Percentiles rank a stretch among this genome's conserved stretches.
These are phyloP conservation scores for Drosophila sordidula DNA, from an alignment of 2,888 invertebrate species.

Conservation along the genomic window DNA sequence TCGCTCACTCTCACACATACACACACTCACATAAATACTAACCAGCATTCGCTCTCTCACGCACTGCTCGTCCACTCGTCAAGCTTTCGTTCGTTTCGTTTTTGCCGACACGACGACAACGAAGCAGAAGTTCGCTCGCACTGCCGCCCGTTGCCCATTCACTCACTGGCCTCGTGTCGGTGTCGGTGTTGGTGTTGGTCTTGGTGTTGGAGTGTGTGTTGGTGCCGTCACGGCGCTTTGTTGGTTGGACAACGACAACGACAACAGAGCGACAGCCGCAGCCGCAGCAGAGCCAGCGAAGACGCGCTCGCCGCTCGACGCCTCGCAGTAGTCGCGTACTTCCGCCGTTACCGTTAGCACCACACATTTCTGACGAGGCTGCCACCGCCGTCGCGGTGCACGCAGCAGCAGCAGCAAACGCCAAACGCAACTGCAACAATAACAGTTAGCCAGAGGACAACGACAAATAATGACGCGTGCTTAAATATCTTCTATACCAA, in stretches of 20 bases:
- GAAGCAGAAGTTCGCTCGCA: slow-evolving; percentile 50
- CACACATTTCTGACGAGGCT: slow-evolving; percentile 69
- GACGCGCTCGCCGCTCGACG: slow-evolving; percentile 77
- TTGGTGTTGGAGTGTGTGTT: slow-evolving; percentile 42
- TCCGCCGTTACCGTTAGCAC: slow-evolving; percentile 80
- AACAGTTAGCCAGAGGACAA: slow-evolving; percentile 58
- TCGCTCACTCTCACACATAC: slow-evolving; percentile 20
- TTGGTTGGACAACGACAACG: slow-evolving; percentile 63
- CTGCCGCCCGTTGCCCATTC: slow-evolving; percentile 54
- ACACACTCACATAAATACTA: slow-evolving; percentile 15
- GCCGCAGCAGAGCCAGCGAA: slow-evolving; percentile 68
- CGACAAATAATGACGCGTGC: slow-evolving; percentile 54
- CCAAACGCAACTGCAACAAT: slow-evolving; percentile 43
- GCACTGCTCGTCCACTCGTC: slow-evolving; percentile 61
- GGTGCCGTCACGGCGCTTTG: slow-evolving; percentile 68
- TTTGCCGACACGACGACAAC: slow-evolving; percentile 38
- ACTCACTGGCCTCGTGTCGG: slow-evolving; percentile 54
- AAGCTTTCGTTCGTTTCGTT: slow-evolving; percentile 67
- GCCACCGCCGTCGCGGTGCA: slow-evolving; percentile 73
- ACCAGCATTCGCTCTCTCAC: slow-evolving; percentile 40
- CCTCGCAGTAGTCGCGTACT: slow-evolving; percentile 77
- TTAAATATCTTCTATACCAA: slow-evolving; percentile 11
- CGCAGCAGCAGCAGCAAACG: slow-evolving; percentile 55
- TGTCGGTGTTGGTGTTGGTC: slow-evolving; percentile 41
- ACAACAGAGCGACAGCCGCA: slow-evolving; percentile 58